A percentile compares a stretch with the other conserved stretches of the same genome.
These are phyloP conservation scores for Emys orbicularis DNA, from an alignment of 2,797 vertebrate genomes.

Conservation along the genomic window DNA sequence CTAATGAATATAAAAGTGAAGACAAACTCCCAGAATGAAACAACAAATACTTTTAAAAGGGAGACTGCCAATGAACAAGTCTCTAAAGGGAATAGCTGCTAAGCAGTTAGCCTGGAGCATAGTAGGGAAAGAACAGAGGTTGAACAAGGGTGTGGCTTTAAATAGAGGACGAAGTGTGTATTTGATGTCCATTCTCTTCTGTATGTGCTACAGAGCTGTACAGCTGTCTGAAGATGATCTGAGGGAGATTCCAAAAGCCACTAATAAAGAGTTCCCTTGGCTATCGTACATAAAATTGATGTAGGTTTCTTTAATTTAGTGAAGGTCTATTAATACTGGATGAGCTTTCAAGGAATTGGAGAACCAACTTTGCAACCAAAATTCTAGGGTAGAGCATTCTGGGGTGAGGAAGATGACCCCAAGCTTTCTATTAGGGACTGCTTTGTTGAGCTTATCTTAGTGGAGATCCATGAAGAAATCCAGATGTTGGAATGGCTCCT, in stretches of 20 bases:
- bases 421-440: fast-evolving
- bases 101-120: fast-evolving
- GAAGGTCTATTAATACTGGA: not conserved
- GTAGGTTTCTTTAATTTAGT: not conserved
- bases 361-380: not conserved
- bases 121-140: fast-evolving
- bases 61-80: fast-evolving
- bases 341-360: not conserved
- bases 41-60: not conserved
- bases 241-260: not conserved
- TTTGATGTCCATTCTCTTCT: not conserved
- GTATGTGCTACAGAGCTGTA: not conserved
- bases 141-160: fast-evolving
- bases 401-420: not conserved
- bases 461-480: fast-evolving
- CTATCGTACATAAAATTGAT: not conserved
- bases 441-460: not conserved
- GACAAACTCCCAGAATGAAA: not conserved
- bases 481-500: not conserved
- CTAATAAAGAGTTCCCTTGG: not conserved
- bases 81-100: fast-evolving
- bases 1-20: too few relatives aligned
- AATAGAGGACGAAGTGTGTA: not conserved
- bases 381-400: not conserved
- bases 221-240: not conserved